These are phyloP conservation scores for Austrofundulus limnaeus DNA, from an alignment of 2,113 vertebrate species.

Conservation along the genomic window DNA sequence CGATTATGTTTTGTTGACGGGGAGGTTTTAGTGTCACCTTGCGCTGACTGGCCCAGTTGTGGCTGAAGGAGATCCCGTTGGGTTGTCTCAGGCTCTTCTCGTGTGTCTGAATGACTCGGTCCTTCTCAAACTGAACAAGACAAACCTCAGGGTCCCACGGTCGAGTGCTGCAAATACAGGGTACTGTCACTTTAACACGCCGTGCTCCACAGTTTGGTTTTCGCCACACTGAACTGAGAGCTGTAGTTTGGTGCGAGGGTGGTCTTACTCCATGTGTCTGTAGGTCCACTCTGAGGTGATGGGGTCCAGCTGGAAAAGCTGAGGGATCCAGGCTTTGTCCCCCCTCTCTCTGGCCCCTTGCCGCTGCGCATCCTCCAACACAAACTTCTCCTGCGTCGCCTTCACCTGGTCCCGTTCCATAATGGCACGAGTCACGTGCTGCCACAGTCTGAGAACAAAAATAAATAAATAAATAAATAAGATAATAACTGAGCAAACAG, in stretches of 20 bases:
- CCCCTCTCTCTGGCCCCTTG: constrained; percentile 80
- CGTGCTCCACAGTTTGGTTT: background rate
- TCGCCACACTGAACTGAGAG: too few species aligned
- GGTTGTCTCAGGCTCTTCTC: constrained; percentile 72
- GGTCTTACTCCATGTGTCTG: constrained; percentile 85
- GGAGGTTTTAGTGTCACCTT: constrained; percentile 73
- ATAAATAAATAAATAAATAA: background rate
- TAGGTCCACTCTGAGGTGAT: constrained; percentile 87
- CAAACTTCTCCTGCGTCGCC: constrained; percentile 91
- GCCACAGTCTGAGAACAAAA: constrained; percentile 87
- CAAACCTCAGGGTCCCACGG: constrained; percentile 89
- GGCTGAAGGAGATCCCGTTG: constrained; percentile 78
- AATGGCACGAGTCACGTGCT: constrained; percentile 90
- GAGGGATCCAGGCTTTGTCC: constrained; percentile 82
- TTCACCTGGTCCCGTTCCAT: constrained; percentile 85
- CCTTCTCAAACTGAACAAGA: constrained; percentile 89
- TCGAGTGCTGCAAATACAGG: constrained; percentile 72
- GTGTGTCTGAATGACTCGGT: constrained; percentile 88
- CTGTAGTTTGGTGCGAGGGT: background rate
- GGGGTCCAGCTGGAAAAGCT: constrained; percentile 83
- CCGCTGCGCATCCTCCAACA: constrained; percentile 91
- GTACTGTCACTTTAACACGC: background rate
- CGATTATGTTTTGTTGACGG: too few species aligned
- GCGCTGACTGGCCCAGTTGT: constrained; percentile 79
- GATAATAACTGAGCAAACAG: background rate